Conservation (phyloP, 37 sponge, comb jelly and placozoan genomes). For the Dysidea cf. avara region DNA sequence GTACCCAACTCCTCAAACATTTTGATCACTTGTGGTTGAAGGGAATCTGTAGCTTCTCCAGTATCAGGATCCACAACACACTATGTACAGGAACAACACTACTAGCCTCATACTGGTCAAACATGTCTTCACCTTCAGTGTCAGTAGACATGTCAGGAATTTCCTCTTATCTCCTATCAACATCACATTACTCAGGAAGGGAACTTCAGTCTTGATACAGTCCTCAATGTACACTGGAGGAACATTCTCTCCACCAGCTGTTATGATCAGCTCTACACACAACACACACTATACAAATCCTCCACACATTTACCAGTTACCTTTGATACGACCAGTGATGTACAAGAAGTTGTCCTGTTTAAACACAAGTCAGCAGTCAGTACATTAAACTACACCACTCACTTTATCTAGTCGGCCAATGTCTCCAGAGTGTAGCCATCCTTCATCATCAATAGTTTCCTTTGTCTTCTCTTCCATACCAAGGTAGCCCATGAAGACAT, state of each 20-base stretch:
- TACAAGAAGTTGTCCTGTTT: constrained; percentile 55
- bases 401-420: constrained; percentile 73
- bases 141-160: constrained; percentile 72
- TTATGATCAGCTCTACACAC: constrained; percentile 82
- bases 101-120: no score
- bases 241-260: constrained; percentile 89
- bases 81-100: not conserved
- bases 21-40: not conserved
- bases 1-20: constrained; percentile 13
- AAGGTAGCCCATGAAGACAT: constrained; percentile 96
- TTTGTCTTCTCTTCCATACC: constrained; percentile 84
- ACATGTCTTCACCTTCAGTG: constrained; percentile 65
- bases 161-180: constrained; percentile 80
- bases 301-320: constrained; percentile 17
- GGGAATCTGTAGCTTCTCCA: constrained; percentile 8
- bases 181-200: constrained; percentile 89
- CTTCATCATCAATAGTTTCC: constrained; percentile 80
- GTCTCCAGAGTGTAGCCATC: constrained; percentile 96
- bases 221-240: constrained; percentile 82
- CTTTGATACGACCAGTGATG: constrained; percentile 76
- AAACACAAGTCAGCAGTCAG: not conserved
- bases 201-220: constrained; percentile 57
- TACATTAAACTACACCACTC: not conserved
- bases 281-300: no score
- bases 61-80: constrained; percentile 1